Conservation (phyloP, 1,140 invertebrate species). For the Homarus americanus region DNA sequence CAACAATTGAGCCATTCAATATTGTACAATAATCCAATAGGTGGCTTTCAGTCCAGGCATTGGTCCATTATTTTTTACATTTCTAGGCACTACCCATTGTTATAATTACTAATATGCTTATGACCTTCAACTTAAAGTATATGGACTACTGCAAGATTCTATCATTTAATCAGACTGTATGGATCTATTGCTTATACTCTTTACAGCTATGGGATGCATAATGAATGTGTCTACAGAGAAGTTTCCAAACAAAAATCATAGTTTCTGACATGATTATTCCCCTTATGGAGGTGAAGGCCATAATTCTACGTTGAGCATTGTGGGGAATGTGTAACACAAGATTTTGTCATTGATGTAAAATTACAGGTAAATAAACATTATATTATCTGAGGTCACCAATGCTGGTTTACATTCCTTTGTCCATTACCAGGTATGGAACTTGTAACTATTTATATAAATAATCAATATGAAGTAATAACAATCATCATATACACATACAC, state of each 20-base stretch:
- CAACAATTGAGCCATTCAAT: slow-evolving; percentile 33
- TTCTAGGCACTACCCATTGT: not conserved
- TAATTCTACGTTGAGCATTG: not conserved
- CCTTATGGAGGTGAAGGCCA: not conserved
- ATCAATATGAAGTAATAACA: slow-evolving; percentile 15
- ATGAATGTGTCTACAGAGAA: not conserved
- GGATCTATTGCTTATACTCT: not conserved
- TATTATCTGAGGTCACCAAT: slow-evolving; percentile 6
- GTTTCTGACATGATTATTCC: not conserved
- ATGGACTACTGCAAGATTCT: not conserved
- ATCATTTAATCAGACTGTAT: not conserved
- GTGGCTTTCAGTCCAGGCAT: slow-evolving; percentile 16
- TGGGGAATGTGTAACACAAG: not conserved
- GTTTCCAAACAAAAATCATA: not conserved
- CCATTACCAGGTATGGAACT: not conserved
- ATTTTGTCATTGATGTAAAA: not conserved
- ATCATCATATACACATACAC: slow-evolving; percentile 37
- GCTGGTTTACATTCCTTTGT: not conserved
- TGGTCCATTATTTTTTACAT: not conserved
- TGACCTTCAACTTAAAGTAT: slow-evolving; percentile 15
- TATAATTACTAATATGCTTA: not conserved
- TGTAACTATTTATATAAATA: not conserved
- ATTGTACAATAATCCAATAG: slow-evolving; percentile 40
- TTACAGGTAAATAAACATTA: not conserved
- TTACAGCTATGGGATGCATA: not conserved